A percentile compares a stretch with the other conserved stretches of the same genome.
Conservation (phyloP, 2,888 invertebrate genomes). For the Synergus itoensis region DNA sequence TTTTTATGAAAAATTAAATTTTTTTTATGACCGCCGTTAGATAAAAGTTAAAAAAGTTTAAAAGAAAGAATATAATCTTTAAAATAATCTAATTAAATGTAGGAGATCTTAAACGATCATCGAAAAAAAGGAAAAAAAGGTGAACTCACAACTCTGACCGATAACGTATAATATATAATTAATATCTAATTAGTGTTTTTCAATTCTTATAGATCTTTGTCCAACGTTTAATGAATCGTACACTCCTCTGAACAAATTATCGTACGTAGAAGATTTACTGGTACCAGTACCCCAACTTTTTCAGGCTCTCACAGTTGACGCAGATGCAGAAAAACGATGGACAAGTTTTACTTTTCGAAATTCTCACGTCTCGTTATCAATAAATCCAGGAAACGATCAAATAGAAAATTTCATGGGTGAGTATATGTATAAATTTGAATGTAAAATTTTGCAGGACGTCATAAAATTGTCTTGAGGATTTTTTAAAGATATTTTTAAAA, state of each 20-base stretch:
- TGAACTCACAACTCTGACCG: too few relatives aligned
- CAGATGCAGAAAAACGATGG: conserved; percentile 87
- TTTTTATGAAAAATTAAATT: too few relatives aligned
- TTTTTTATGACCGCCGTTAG: too few relatives aligned
- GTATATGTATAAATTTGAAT: neutral
- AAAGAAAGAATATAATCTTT: too few relatives aligned
- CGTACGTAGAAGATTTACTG: conserved; percentile 88
- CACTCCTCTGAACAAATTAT: conserved; percentile 85
- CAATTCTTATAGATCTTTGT: conserved; percentile 86
- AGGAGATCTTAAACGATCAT: too few relatives aligned
- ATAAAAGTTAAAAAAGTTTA: too few relatives aligned
- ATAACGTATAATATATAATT: too few relatives aligned
- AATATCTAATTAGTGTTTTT: neutral
- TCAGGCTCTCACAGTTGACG: conserved; percentile 86
- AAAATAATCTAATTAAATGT: too few relatives aligned
- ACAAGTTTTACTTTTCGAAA: conserved; percentile 87
- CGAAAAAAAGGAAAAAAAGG: too few relatives aligned
- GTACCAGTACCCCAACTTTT: conserved; percentile 90
- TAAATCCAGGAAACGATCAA: neutral
- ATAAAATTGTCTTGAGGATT: too few relatives aligned
- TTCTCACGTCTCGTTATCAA: conserved; percentile 82
- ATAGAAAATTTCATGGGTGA: neutral
- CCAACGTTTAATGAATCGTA: conserved; percentile 86
- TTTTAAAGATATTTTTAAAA: too few relatives aligned
- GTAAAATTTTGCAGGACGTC: too few relatives aligned